Percentiles rank a stretch among this genome's conserved stretches.
Conservation (phyloP, 2,888 invertebrate genomes). For the Netelia melanura region DNA sequence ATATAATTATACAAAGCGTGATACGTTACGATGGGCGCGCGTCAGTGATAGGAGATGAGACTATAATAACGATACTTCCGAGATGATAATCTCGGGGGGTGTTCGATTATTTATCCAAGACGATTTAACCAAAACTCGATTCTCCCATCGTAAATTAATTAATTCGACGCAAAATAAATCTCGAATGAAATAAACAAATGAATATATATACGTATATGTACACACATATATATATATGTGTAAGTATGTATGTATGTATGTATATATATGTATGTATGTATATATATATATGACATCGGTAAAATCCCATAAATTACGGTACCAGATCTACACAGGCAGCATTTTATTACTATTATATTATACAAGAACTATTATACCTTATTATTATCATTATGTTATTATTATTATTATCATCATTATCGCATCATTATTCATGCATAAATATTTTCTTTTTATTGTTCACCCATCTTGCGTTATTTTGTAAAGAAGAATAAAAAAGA, state of each 20-base stretch:
- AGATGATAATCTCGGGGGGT: conserved; percentile 13
- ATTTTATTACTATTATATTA: conserved; percentile 68
- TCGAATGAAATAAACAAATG: conserved; percentile 36
- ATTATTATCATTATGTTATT: conserved; percentile 66
- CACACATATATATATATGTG: too few species aligned
- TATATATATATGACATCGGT: conserved; percentile 17
- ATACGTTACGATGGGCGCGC: neutral
- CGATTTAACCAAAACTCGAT: conserved; percentile 22
- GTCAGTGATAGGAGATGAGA: conserved; percentile 25
- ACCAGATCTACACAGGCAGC: conserved; percentile 38
- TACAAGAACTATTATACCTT: conserved; percentile 37
- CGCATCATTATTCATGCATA: conserved; percentile 68
- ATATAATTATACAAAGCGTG: conserved; percentile 28
- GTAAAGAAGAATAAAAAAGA: conserved; percentile 79
- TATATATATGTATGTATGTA: too few species aligned
- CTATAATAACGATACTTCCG: conserved; percentile 24
- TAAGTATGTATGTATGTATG: too few species aligned
- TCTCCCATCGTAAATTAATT: conserved; percentile 37
- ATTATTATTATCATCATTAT: conserved; percentile 65
- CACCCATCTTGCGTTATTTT: conserved; percentile 79
- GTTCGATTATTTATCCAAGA: conserved; percentile 44
- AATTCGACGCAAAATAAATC: conserved; percentile 46
- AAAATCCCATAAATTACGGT: conserved; percentile 47
- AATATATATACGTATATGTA: conserved; percentile 11
- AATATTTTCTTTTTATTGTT: conserved; percentile 78